Conservation (phyloP, 2,113 vertebrate genomes). For the Spea multiplicata region DNA sequence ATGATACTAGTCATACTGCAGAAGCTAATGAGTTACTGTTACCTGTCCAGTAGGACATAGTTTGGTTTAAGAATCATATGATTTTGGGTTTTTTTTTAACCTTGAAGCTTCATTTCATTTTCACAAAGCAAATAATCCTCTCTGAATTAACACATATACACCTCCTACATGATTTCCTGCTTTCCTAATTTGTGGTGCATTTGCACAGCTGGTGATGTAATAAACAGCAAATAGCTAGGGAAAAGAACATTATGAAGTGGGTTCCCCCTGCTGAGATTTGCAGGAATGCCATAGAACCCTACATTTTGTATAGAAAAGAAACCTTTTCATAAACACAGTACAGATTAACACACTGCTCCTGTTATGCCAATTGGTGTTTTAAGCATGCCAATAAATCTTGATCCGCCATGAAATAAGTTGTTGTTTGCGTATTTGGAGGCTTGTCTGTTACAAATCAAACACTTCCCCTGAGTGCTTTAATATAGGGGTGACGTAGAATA, state of each 20-base stretch:
- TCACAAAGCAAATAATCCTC: not conserved
- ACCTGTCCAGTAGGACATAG: no score
- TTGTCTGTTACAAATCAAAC: not conserved
- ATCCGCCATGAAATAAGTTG: not conserved
- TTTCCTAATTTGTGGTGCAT: not conserved
- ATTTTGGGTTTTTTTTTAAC: not conserved
- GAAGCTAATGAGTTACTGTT: no score
- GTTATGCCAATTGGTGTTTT: conserved; percentile 1
- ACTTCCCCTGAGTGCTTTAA: conserved; percentile 10
- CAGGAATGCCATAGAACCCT: conserved; percentile 3
- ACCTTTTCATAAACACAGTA: not conserved
- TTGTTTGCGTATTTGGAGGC: conserved; percentile 2
- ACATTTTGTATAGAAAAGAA: conserved; percentile 5
- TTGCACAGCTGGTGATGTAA: not conserved
- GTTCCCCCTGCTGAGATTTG: conserved; percentile 14
- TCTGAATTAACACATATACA: not conserved
- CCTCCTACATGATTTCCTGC: not conserved
- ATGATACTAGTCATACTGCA: no score
- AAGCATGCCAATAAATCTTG: conserved; percentile 17
- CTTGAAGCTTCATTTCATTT: not conserved
- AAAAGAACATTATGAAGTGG: conserved; percentile 23
- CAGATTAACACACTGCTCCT: conserved; percentile 14
- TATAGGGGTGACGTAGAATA: conserved; percentile 26
- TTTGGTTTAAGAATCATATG: no score
- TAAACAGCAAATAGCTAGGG: not conserved